These are phyloP conservation scores for Lasioglossum leucozonium DNA, from an alignment of 2,888 invertebrate species.

Conservation along the genomic window DNA sequence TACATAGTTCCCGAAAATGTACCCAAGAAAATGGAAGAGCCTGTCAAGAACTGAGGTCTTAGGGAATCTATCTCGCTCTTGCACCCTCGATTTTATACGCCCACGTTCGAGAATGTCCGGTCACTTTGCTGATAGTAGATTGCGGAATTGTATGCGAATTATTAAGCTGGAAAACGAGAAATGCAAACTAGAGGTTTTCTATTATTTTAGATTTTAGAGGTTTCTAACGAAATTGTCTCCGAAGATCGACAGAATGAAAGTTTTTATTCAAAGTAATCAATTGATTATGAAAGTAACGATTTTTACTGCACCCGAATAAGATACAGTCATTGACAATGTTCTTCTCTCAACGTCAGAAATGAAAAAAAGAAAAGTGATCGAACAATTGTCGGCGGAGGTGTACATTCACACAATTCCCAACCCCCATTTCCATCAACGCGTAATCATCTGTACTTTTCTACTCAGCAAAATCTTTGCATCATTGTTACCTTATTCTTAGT, in stretches of 20 bases:
- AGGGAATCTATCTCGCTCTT: background rate
- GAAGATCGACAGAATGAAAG: too few relatives aligned
- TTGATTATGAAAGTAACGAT: too few relatives aligned
- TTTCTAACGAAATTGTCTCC: background rate
- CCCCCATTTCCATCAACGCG: background rate
- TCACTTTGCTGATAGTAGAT: background rate
- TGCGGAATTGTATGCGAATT: background rate
- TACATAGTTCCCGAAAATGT: constrained; percentile 85
- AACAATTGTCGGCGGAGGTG: background rate
- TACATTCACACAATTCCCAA: background rate
- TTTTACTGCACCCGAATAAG: background rate
- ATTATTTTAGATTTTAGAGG: background rate
- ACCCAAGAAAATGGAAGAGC: constrained; percentile 18
- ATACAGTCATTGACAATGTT: background rate
- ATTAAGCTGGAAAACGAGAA: background rate
- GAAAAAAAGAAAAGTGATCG: background rate
- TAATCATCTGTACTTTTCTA: background rate
- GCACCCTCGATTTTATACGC: background rate
- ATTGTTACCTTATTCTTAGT: background rate
- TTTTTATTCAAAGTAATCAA: too few relatives aligned
- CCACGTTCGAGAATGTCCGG: background rate
- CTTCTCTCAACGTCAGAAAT: background rate
- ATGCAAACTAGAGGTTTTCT: background rate
- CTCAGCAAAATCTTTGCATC: background rate
- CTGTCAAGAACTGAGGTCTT: background rate